phyloP scores from a whole-genome alignment of 1,140 invertebrate species.

The Heliconius hewitsoni region DNA sequence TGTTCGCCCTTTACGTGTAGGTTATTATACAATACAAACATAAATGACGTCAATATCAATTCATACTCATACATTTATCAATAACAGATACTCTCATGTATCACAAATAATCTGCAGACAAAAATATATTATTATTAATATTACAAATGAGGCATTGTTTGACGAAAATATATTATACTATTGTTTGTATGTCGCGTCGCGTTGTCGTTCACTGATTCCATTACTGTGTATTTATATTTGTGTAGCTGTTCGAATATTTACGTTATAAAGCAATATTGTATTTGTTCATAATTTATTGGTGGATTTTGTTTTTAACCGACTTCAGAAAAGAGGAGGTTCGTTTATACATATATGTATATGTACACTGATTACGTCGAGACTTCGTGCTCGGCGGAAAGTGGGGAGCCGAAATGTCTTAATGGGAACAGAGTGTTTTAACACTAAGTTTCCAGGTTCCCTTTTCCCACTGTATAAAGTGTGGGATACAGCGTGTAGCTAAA shows the following conservation, averaged over 20 bases:
- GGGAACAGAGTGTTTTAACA: no score
- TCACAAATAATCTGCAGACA: background rate
- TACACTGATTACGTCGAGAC: no score
- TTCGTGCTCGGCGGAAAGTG: no score
- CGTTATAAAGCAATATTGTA: background rate
- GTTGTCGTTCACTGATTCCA: background rate
- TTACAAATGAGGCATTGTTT: slow-evolving; percentile 2
- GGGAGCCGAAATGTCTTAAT: no score
- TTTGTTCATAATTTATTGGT: background rate
- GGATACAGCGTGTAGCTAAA: no score
- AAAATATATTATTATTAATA: slow-evolving; percentile 10
- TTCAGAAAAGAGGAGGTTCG: no score
- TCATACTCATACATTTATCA: background rate
- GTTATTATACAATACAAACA: background rate
- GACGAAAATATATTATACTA: background rate
- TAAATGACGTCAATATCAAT: slow-evolving; percentile 2
- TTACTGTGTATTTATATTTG: background rate
- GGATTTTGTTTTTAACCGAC: no score
- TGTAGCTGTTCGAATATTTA: background rate
- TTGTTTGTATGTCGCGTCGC: background rate
- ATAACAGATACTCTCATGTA: background rate
- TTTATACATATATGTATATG: no score
- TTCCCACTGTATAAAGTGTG: no score
- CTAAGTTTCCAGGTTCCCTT: no score
- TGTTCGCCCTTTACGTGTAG: no score